Evolutionary conservation across 2,888 invertebrate species (phyloP).

Genomic region (Cinara cedri): DNA sequence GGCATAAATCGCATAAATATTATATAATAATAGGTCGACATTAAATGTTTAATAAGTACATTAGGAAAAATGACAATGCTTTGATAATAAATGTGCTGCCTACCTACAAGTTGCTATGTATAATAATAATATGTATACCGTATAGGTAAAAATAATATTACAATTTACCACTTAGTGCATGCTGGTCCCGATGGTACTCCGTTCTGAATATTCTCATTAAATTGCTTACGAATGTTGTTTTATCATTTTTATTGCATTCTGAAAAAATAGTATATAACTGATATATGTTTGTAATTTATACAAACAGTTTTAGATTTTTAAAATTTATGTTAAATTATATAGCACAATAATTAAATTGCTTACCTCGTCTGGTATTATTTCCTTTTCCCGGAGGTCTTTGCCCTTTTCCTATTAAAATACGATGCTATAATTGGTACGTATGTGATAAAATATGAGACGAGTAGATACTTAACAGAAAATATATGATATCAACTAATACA

Average conservation of each 20-base stretch:
- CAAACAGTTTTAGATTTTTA: neutral
- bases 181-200: conserved; percentile 67
- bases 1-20: no score
- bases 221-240: conserved; percentile 81
- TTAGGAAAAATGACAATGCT: no score
- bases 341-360: no score
- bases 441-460: neutral
- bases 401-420: conserved; percentile 40
- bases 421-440: neutral
- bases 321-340: no score
- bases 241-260: conserved; percentile 77
- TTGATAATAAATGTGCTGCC: no score
- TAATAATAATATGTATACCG: no score
- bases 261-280: conserved; percentile 59
- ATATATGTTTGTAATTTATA: neutral
- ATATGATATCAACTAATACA: neutral
- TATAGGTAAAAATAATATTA: no score
- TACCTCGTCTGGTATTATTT: conserved; percentile 39
- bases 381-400: conserved; percentile 31
- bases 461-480: neutral
- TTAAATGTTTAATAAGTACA: no score
- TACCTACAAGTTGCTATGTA: no score
- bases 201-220: conserved; percentile 83
- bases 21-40: no score
- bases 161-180: conserved; percentile 26